Conservation (phyloP, 53 echinoderm and acorn worm genomes). For the Glandiceps talaboti region DNA sequence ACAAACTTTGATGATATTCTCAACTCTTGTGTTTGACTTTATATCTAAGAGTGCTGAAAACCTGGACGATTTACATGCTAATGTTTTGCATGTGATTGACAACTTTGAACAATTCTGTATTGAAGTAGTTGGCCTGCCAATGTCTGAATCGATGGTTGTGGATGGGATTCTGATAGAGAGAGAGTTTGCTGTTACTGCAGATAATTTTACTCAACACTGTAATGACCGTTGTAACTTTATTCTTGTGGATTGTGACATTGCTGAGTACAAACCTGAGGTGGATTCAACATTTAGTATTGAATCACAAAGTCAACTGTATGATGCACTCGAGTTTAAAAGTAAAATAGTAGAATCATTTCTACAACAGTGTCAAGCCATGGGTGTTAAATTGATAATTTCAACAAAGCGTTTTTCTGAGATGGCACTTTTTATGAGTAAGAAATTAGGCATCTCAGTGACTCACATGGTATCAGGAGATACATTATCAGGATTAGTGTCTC, state of each 20-base stretch:
- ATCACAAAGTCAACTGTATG: conserved; percentile 4
- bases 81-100: conserved; percentile 9
- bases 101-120: conserved; percentile 17
- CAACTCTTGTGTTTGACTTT: conserved; percentile 19
- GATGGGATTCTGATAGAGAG: conserved; percentile 22
- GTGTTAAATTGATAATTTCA: conserved; percentile 28
- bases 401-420: conserved; percentile 27
- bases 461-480: conserved; percentile 42
- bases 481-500: conserved; percentile 20
- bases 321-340: conserved; percentile 15
- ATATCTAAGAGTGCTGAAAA: conserved; percentile 12
- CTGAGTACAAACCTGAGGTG: conserved; percentile 15
- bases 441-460: conserved; percentile 28
- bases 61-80: conserved; percentile 2
- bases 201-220: background rate
- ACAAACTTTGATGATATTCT: conserved; percentile 11
- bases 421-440: conserved; percentile 18
- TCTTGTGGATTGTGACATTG: conserved; percentile 13
- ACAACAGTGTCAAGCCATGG: background rate
- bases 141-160: conserved; percentile 15
- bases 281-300: conserved; percentile 14
- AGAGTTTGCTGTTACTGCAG: conserved; percentile 13
- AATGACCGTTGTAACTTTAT: conserved; percentile 13
- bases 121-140: conserved; percentile 15
- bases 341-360: conserved; percentile 10